A percentile compares a stretch with the other conserved stretches of the same genome.
phyloP scores from a whole-genome alignment of 2,113 vertebrate species.

The Lethenteron camtschaticum region DNA sequence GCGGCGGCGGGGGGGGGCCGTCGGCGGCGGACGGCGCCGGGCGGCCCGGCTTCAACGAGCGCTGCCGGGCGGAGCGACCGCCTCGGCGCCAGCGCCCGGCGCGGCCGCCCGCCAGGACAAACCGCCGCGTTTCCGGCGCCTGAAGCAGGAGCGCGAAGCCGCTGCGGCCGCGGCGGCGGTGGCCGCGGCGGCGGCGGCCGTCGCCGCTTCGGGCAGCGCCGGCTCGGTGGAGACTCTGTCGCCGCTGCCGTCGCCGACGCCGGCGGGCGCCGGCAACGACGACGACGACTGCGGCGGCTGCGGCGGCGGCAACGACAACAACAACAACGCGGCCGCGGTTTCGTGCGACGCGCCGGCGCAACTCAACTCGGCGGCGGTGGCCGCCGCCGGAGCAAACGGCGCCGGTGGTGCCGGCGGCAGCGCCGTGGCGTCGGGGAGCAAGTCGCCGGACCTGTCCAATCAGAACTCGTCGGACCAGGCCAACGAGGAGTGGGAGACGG shows the following conservation, averaged over 20 bases:
- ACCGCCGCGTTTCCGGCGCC: conserved; percentile 55
- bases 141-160: conserved; percentile 59
- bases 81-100: conserved; percentile 46
- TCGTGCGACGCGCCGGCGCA: conserved; percentile 20
- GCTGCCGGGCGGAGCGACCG: conserved; percentile 25
- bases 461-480: conserved; percentile 69
- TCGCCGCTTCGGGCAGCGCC: conserved; percentile 34
- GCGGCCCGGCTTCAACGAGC: neutral
- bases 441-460: conserved; percentile 67
- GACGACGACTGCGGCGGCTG: too few relatives aligned
- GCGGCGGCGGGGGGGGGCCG: too few relatives aligned
- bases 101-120: conserved; percentile 76
- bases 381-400: conserved; percentile 17
- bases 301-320: too few relatives aligned
- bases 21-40: too few relatives aligned
- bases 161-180: conserved; percentile 39
- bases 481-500: conserved; percentile 78
- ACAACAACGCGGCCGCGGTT: conserved; percentile 13
- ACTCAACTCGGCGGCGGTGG: conserved; percentile 13
- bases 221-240: conserved; percentile 20
- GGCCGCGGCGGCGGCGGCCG: conserved; percentile 23
- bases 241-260: neutral
- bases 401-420: conserved; percentile 6
- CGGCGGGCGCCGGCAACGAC: neutral
- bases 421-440: conserved; percentile 29